These are phyloP conservation scores for Tetragonula clypearis DNA, from an alignment of 1,140 invertebrate genomes.

Conservation along the genomic window DNA sequence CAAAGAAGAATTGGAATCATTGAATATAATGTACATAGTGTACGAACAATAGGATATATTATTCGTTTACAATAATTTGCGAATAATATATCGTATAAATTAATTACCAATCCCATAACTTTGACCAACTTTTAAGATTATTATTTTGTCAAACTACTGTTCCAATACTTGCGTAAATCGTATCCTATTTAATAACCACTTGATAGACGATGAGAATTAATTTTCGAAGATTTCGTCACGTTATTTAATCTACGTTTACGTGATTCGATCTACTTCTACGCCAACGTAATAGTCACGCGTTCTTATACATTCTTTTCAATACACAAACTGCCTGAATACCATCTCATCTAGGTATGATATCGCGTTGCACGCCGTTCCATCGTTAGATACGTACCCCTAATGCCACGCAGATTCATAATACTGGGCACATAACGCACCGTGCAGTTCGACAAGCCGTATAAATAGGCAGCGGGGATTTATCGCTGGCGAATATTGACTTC, in stretches of 20 bases:
- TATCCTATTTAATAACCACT: background rate
- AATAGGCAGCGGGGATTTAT: conserved; percentile 23
- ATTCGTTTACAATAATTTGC: too few species aligned
- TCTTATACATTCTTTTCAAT: background rate
- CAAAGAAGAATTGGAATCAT: too few species aligned
- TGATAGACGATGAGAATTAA: background rate
- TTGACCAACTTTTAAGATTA: too few species aligned
- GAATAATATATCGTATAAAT: too few species aligned
- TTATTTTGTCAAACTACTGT: too few species aligned
- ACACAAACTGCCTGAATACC: background rate
- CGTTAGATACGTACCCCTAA: background rate
- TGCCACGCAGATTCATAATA: background rate
- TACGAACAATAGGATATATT: too few species aligned
- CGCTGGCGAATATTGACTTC: conserved; percentile 27
- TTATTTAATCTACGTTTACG: background rate
- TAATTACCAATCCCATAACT: too few species aligned
- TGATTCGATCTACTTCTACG: background rate
- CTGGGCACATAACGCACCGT: background rate
- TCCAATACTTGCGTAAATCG: too few species aligned
- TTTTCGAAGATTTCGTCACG: background rate
- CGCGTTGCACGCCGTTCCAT: background rate
- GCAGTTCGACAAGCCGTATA: background rate
- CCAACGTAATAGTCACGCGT: background rate
- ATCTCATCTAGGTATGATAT: background rate
- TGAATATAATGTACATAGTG: too few species aligned